Evolutionary conservation across 2,113 vertebrate genomes (phyloP).

Genomic region (Heloderma charlesbogerti): DNA sequence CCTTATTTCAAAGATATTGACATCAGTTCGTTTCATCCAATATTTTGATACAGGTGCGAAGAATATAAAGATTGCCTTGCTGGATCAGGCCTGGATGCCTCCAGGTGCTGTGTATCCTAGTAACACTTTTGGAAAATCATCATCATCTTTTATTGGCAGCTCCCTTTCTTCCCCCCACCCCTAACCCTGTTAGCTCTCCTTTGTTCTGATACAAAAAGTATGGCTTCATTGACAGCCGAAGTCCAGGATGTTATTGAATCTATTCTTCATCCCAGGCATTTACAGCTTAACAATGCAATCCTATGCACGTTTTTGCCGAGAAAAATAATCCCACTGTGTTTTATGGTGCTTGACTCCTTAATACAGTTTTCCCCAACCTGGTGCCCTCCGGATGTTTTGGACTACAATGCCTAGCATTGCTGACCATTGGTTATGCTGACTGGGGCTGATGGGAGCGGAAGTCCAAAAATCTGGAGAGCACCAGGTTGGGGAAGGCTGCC

Average conservation of each 20-base stretch:
- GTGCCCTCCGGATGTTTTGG: too few relatives aligned
- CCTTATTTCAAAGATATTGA: conserved; percentile 32
- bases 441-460: too few relatives aligned
- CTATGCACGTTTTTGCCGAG: neutral
- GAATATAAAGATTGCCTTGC: neutral
- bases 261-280: neutral
- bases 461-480: too few relatives aligned
- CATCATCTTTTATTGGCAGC: neutral
- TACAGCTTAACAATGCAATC: neutral
- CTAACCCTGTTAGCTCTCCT: neutral
- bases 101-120: neutral
- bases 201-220: neutral
- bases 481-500: neutral
- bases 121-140: neutral
- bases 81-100: neutral
- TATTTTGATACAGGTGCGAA: neutral
- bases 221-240: neutral
- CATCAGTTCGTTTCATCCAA: neutral
- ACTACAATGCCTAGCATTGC: too few relatives aligned
- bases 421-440: too few relatives aligned
- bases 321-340: neutral
- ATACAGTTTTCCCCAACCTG: too few relatives aligned
- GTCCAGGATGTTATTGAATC: neutral
- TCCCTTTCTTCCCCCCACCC: neutral
- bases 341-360: neutral